These are phyloP conservation scores for Rhyacophila evoluta DNA, from an alignment of 2,888 invertebrate species.

Conservation along the genomic window DNA sequence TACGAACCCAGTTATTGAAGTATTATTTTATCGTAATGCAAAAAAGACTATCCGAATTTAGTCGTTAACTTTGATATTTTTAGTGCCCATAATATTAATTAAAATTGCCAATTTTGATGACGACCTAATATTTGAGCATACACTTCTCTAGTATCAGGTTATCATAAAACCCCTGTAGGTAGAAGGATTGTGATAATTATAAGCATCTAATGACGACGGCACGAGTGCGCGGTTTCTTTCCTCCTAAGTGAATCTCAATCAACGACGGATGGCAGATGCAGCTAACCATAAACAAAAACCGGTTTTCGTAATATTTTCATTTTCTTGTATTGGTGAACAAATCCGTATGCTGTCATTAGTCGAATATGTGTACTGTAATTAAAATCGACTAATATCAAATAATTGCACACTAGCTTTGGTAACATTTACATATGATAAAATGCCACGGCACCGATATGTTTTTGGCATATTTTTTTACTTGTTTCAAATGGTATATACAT, in stretches of 20 bases:
- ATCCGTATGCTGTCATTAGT: neutral
- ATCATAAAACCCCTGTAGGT: no score
- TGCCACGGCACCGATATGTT: neutral
- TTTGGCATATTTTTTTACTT: no score
- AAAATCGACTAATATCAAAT: neutral
- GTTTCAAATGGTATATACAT: no score
- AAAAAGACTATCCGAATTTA: no score
- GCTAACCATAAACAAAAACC: neutral
- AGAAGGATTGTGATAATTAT: neutral
- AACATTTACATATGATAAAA: neutral
- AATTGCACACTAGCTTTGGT: neutral
- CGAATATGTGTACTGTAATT: neutral
- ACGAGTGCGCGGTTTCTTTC: constrained; percentile 8
- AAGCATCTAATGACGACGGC: neutral
- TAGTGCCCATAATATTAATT: no score
- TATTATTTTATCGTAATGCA: no score
- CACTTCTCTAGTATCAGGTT: no score
- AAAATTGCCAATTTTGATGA: no score
- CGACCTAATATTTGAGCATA: no score
- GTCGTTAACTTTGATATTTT: no score
- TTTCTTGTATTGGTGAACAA: neutral
- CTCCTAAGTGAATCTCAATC: constrained; percentile 17
- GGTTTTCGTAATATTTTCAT: constrained; percentile 3
- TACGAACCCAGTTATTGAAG: no score
- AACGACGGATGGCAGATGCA: constrained; percentile 14